Conservation (phyloP, 2,113 vertebrate genomes). For the Serinus canaria region DNA sequence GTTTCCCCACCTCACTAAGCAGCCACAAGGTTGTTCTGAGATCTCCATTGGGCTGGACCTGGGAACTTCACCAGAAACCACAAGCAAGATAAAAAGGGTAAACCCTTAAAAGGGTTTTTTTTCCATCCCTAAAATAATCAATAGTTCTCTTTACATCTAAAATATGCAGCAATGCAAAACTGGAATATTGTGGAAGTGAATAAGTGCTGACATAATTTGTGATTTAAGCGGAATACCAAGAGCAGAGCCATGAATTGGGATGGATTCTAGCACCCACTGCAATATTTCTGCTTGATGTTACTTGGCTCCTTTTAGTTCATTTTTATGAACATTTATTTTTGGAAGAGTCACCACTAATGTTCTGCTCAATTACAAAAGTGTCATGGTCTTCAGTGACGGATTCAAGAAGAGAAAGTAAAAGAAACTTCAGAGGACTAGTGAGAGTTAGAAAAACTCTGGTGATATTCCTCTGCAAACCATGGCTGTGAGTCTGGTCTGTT, state of each 20-base stretch:
- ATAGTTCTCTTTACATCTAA: not conserved
- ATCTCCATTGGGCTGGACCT: not conserved
- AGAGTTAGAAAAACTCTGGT: not conserved
- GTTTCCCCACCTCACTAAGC: not conserved
- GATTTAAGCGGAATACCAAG: conserved; percentile 3
- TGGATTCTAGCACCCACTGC: not conserved
- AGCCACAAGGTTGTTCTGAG: not conserved
- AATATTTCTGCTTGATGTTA: not conserved
- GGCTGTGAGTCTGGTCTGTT: not conserved
- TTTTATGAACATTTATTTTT: conserved; percentile 5
- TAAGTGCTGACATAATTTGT: not conserved
- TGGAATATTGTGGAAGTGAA: not conserved
- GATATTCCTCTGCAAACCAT: not conserved
- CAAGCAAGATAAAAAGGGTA: not conserved
- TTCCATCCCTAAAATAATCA: not conserved
- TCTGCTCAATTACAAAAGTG: not conserved
- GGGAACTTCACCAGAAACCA: not conserved
- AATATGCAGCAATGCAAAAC: not conserved
- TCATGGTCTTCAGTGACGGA: not conserved
- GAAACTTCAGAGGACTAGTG: not conserved
- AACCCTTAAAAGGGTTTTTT: not conserved
- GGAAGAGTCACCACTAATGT: not conserved
- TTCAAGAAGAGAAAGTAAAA: not conserved
- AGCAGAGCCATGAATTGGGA: not conserved
- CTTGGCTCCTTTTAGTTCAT: not conserved